Base-by-base conservation (phyloP, 2,888 invertebrate species). In the Acheta domesticus region DNA sequence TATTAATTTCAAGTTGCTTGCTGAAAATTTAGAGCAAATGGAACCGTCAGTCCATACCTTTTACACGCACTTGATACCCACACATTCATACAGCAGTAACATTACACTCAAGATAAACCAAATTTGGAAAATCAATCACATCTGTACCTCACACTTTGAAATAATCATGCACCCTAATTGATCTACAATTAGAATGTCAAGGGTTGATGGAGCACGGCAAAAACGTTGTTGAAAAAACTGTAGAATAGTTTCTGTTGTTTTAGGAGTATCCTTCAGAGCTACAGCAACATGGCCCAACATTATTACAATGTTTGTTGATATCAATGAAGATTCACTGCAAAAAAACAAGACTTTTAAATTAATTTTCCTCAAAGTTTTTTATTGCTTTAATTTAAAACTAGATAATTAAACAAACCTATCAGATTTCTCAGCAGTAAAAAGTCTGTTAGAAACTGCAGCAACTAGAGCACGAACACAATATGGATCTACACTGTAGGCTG, bases 91-190 rank as follows among this genome's bases (percentile, higher is more conserved):
- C 8, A 36, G 36, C 36, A 36, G 36, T 36, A 36, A 36, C 8
- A 36, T 36, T 36, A 36, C 36, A 36, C 8, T 36, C 36, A 36
- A 36, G 8, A 36, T 36, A 36, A 36, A 36, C 5, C 5, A 36
- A 36, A 23, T 2, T 23, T 23, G 36, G 36, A 36, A 5, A 36
- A 36, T 36, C 36, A 36, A 36, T 8, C 36, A 36, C 36, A 5
- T 36, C 8, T 5, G 50, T 92, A 93, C 91, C 84, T 95, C 95
- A 83, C 95, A 95, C 84, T 95, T 95, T 0, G 98, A 96, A 79
- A 99, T 96, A 81, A 99, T 95, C 94, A 99, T 99, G 86, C 97
- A 97, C 19, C 99, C 99, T 77, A 99, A 89, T 87, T 99, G 99
- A 87, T 98, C 97, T 11, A 99, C 96, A 84, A 99, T 99, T 48